These are phyloP conservation scores for Sycophila sp. DNA, from an alignment of 1,140 invertebrate genomes.

Conservation along the genomic window DNA sequence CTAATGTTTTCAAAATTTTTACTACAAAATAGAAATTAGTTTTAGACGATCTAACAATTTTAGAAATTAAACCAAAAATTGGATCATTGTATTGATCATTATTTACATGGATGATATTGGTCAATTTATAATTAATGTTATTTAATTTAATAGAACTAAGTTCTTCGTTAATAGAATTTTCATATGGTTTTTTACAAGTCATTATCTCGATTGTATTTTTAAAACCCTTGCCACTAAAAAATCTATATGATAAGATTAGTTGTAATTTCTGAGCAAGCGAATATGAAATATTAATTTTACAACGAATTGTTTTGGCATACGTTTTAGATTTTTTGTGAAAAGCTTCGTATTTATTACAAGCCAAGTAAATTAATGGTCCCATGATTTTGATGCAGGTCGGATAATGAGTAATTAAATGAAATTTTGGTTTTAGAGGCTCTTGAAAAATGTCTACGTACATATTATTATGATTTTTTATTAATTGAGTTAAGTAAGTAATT, in stretches of 20 bases:
- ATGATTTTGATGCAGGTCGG: background rate
- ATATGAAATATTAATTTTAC: constrained; percentile 22
- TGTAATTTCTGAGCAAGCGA: constrained; percentile 30
- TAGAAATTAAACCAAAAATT: background rate
- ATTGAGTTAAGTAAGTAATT: background rate
- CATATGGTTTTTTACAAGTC: background rate
- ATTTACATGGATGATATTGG: background rate
- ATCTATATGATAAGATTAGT: constrained; percentile 1
- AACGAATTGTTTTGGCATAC: background rate
- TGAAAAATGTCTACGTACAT: background rate
- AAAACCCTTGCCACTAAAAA: background rate
- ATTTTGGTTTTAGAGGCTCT: background rate
- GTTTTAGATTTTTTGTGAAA: background rate
- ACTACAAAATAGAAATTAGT: background rate
- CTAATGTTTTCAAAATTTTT: background rate
- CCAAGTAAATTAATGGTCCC: background rate
- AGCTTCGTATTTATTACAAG: constrained; percentile 1
- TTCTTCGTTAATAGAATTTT: background rate
- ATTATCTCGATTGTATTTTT: background rate
- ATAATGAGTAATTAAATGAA: background rate
- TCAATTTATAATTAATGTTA: background rate
- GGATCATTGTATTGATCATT: background rate
- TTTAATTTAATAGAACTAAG: background rate
- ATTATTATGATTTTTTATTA: background rate
- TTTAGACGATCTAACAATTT: background rate